phyloP scores from a whole-genome alignment of 2,113 vertebrate species.

The Xerus inauris region DNA sequence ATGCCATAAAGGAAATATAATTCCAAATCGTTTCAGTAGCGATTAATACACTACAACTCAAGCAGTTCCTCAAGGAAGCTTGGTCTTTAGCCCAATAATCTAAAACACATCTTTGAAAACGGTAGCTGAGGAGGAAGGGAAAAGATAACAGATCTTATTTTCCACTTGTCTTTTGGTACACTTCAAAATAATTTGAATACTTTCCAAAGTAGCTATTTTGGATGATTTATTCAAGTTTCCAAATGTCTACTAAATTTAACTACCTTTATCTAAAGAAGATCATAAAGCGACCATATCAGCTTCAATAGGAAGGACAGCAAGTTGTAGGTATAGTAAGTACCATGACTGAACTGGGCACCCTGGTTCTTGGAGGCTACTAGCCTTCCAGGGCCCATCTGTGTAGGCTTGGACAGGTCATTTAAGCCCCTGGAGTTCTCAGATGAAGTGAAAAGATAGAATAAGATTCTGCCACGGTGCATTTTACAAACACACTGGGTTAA shows the following conservation, averaged over 20 bases:
- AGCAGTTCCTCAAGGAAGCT: slow-evolving; percentile 51
- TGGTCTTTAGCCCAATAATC: slow-evolving; percentile 19
- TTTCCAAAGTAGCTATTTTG: slow-evolving; percentile 23
- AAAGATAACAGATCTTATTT: slow-evolving; percentile 40
- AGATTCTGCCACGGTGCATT: background rate
- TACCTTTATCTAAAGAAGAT: slow-evolving; percentile 1
- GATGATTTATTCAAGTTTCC: background rate
- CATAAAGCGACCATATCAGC: background rate
- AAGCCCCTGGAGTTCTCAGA: background rate
- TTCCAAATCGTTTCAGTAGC: slow-evolving; percentile 64
- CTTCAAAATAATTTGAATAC: slow-evolving; percentile 12
- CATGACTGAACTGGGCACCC: background rate
- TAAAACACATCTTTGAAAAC: slow-evolving; percentile 51
- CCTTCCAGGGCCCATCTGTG: background rate
- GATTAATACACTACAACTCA: slow-evolving; percentile 64
- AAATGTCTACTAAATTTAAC: background rate
- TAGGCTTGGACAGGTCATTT: background rate
- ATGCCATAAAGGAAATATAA: slow-evolving; percentile 66
- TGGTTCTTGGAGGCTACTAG: fast-evolving
- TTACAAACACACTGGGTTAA: background rate
- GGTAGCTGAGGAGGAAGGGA: slow-evolving; percentile 32
- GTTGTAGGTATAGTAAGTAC: fast-evolving
- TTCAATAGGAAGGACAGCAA: background rate
- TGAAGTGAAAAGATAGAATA: background rate
- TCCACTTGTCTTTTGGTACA: slow-evolving; percentile 12